Conservation (phyloP, 2,113 vertebrate genomes). For the Natator depressus region DNA sequence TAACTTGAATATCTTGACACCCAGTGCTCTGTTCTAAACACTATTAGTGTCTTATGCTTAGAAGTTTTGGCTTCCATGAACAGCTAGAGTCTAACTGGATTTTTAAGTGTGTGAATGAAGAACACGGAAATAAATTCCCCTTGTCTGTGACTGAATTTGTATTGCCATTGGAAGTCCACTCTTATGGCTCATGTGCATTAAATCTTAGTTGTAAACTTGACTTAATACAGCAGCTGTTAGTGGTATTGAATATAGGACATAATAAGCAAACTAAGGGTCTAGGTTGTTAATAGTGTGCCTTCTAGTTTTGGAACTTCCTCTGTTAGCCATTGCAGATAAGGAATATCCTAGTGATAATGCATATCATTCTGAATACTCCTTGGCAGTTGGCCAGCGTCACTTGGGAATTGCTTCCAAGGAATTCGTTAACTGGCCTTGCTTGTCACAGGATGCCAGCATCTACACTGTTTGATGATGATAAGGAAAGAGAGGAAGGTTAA, state of each 20-base stretch:
- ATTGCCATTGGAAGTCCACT: fast-evolving
- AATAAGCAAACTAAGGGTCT: neutral
- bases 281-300: fast-evolving
- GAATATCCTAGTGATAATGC: fast-evolving
- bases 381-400: neutral
- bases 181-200: neutral
- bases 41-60: neutral
- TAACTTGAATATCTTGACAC: neutral
- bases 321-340: neutral
- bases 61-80: neutral
- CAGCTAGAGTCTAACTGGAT: neutral
- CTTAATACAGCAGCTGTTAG: neutral
- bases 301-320: neutral
- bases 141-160: neutral
- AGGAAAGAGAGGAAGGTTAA: slow-evolving; percentile 11
- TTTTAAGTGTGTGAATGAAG: neutral
- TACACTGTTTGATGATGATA: neutral
- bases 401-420: neutral
- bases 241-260: neutral
- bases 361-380: neutral
- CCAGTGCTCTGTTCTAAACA: neutral
- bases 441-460: neutral
- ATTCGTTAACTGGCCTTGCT: neutral
- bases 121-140: neutral
- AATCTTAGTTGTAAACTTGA: neutral